phyloP scores from a whole-genome alignment of 2,797 vertebrate genomes.

The Sebastes matsubarae region DNA sequence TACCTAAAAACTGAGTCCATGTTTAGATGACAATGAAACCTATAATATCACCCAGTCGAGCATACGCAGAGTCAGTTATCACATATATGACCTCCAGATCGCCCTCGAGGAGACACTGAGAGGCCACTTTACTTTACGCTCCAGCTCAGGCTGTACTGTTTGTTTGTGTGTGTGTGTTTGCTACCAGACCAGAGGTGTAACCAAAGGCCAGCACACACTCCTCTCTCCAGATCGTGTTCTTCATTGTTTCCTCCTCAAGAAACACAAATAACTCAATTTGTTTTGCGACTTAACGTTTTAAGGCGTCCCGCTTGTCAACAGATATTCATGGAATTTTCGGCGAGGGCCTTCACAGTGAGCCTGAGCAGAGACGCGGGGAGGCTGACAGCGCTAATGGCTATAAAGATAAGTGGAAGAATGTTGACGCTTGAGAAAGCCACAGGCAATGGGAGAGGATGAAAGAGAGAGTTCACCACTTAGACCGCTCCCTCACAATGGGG shows the following conservation, averaged over 20 bases:
- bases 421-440: conserved; percentile 76
- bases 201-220: conserved; percentile 23
- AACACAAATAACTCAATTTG: conserved; percentile 78
- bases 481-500: conserved; percentile 70
- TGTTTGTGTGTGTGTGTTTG: conserved; percentile 37
- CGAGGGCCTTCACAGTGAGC: conserved; percentile 74
- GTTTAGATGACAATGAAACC: background rate
- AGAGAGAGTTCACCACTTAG: conserved; percentile 75
- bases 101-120: background rate
- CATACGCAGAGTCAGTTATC: conserved; percentile 1
- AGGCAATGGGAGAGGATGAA: conserved; percentile 76
- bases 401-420: conserved; percentile 87
- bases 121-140: conserved; percentile 26
- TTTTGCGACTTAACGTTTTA: conserved; percentile 59
- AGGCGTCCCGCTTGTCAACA: conserved; percentile 64
- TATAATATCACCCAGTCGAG: background rate
- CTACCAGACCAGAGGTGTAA: conserved; percentile 32
- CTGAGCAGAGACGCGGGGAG: conserved; percentile 80
- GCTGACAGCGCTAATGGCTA: conserved; percentile 84
- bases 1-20: background rate
- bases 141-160: conserved; percentile 21
- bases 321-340: conserved; percentile 80
- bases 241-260: conserved; percentile 68
- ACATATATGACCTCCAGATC: background rate
- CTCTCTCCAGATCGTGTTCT: conserved; percentile 41